phyloP scores from a whole-genome alignment of 1,140 invertebrate genomes.

The Helicoverpa zea region DNA sequence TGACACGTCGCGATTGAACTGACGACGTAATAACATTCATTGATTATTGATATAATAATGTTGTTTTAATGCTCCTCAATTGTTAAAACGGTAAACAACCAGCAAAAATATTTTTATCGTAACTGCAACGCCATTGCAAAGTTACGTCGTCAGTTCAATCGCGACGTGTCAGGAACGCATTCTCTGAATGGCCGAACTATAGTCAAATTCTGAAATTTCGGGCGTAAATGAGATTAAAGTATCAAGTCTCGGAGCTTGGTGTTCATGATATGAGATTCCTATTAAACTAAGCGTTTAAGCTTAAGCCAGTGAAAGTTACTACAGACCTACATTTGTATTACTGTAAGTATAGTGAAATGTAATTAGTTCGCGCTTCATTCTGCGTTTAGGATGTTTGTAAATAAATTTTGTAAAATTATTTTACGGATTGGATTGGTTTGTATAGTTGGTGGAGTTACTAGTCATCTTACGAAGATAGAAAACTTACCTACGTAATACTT shows the following conservation, averaged over 20 bases:
- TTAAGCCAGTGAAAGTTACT: conserved; percentile 55
- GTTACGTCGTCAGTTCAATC: no score
- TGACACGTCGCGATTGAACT: no score
- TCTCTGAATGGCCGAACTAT: no score
- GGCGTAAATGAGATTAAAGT: conserved; percentile 65
- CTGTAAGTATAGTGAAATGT: conserved; percentile 53
- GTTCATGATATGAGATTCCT: conserved; percentile 73
- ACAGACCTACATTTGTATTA: conserved; percentile 48
- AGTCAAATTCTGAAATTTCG: conserved; percentile 22
- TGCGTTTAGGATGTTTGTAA: conserved; percentile 41
- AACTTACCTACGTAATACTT: background rate
- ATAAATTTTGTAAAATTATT: conserved; percentile 46
- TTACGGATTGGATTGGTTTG: background rate
- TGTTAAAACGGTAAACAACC: no score
- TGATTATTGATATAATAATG: no score
- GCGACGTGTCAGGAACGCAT: no score
- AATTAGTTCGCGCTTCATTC: conserved; percentile 36
- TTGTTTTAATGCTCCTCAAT: no score
- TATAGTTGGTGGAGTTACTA: background rate
- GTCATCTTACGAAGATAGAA: background rate
- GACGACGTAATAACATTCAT: no score
- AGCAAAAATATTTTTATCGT: no score
- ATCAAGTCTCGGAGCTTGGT: conserved; percentile 60
- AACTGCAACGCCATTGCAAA: no score
- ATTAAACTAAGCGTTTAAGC: conserved; percentile 65